phyloP scores from a whole-genome alignment of 2,797 vertebrate species.

The Gouania willdenowi region DNA sequence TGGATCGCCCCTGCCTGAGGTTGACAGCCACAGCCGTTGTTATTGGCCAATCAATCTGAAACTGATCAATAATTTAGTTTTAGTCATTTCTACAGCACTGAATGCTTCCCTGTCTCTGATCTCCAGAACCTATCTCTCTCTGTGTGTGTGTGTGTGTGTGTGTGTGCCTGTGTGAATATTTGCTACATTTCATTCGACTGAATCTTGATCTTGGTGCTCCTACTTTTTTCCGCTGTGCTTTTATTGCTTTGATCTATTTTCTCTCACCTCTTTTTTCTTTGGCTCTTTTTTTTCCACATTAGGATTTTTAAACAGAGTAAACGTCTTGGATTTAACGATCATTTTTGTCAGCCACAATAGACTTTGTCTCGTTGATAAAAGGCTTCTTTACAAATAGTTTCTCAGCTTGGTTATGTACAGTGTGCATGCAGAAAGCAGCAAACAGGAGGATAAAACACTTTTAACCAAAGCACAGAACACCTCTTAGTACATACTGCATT shows the following conservation, averaged over 20 bases:
- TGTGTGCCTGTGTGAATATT: not conserved
- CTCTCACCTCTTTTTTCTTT: not conserved
- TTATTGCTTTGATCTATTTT: not conserved
- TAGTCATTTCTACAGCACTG: conserved; percentile 23
- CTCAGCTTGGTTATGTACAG: too few species aligned
- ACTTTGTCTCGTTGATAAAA: too few species aligned
- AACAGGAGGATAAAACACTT: too few species aligned
- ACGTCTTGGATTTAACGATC: too few species aligned
- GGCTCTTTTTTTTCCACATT: not conserved
- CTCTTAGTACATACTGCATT: too few species aligned
- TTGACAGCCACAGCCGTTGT: conserved; percentile 49
- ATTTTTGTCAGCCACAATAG: not conserved
- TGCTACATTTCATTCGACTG: too few species aligned
- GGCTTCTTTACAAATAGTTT: too few species aligned
- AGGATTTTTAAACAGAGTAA: not conserved
- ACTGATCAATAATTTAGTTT: conserved; percentile 58
- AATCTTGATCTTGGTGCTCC: too few species aligned
- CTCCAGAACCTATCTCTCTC: too few species aligned
- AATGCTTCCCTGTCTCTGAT: conserved; percentile 1
- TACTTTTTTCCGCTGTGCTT: not conserved
- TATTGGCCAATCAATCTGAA: conserved; percentile 53
- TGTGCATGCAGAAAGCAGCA: too few species aligned
- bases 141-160: not conserved
- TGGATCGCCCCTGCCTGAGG: conserved; percentile 47
- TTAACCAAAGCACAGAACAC: too few species aligned